phyloP scores from a whole-genome alignment of 2,888 invertebrate genomes.

The Dynastes grantii region DNA sequence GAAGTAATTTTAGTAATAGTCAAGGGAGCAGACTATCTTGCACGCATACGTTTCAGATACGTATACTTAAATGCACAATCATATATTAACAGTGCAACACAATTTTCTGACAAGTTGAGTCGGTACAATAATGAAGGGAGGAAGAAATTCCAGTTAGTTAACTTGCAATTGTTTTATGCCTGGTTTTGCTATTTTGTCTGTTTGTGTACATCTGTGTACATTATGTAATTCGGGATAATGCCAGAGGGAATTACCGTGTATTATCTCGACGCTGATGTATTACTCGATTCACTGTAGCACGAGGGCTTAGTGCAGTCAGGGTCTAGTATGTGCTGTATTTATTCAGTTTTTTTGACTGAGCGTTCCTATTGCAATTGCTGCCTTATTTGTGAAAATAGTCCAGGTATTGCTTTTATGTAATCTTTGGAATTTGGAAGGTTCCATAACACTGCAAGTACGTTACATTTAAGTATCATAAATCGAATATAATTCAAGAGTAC shows the following conservation, averaged over 20 bases:
- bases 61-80: neutral
- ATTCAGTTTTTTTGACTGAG: slow-evolving; percentile 1
- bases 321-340: neutral
- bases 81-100: neutral
- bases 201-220: slow-evolving; percentile 1
- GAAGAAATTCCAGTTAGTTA: slow-evolving; percentile 24
- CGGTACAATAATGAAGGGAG: slow-evolving; percentile 12
- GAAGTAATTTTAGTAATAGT: neutral
- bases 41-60: neutral
- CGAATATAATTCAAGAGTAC: no score
- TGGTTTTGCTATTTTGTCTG: neutral
- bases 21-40: neutral
- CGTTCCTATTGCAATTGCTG: neutral
- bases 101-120: neutral
- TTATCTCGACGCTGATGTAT: slow-evolving; percentile 4
- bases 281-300: neutral
- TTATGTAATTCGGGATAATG: slow-evolving; percentile 20
- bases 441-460: no score
- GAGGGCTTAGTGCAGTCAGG: neutral
- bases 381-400: neutral
- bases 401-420: no score
- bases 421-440: no score
- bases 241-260: slow-evolving; percentile 12
- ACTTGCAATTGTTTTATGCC: slow-evolving; percentile 24
- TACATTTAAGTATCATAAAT: no score